These are phyloP conservation scores for Pollenia griseotomentosa DNA, from an alignment of 2,888 invertebrate species.

Conservation along the genomic window DNA sequence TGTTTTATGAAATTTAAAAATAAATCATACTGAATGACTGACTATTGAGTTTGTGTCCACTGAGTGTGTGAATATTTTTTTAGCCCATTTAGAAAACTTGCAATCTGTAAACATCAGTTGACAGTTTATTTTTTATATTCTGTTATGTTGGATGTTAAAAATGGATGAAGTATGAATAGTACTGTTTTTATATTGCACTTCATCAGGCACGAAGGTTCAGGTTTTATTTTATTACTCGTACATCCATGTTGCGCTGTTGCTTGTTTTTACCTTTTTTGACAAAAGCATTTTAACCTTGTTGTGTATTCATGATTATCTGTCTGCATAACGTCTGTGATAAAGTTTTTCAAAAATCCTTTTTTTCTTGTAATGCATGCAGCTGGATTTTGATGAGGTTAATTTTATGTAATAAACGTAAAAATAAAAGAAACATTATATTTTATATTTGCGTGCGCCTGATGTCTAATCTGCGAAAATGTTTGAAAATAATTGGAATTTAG, in stretches of 20 bases:
- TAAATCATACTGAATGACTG: slow-evolving; percentile 9
- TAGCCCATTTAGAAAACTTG: slow-evolving; percentile 13
- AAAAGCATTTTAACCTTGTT: slow-evolving; percentile 21
- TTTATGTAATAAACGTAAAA: no score
- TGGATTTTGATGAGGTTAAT: background rate
- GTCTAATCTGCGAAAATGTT: no score
- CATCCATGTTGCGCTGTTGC: slow-evolving; percentile 3
- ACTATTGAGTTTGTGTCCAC: slow-evolving; percentile 5
- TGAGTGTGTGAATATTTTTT: slow-evolving; percentile 15
- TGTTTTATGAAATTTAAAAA: background rate
- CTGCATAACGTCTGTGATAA: slow-evolving; percentile 4
- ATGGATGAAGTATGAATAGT: background rate
- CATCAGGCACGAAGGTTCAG: slow-evolving; percentile 31
- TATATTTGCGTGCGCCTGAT: no score
- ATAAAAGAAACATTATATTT: no score
- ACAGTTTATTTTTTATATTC: slow-evolving; percentile 19
- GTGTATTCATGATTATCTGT: slow-evolving; percentile 23
- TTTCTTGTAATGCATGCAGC: background rate
- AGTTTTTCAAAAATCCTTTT: background rate
- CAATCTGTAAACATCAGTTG: slow-evolving; percentile 28
- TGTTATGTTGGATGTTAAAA: slow-evolving; percentile 23
- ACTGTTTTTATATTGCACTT: slow-evolving; percentile 45
- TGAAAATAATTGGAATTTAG: no score
- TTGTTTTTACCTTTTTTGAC: slow-evolving; percentile 29
- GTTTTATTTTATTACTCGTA: slow-evolving; percentile 24